Base-by-base conservation (phyloP, 2,888 invertebrate genomes). In the Seira musarum region DNA sequence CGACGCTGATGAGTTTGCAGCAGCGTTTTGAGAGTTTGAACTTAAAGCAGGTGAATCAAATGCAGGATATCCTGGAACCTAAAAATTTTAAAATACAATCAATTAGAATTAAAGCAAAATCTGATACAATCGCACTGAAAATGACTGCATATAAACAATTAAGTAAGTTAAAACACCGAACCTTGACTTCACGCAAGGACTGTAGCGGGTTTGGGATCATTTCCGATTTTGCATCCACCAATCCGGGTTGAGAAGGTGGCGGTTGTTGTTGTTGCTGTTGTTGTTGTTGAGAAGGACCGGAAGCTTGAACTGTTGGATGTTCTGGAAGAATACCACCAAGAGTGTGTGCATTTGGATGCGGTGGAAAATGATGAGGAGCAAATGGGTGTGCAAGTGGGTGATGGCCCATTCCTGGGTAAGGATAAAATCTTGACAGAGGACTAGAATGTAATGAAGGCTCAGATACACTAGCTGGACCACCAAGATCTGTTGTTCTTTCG, bases 121-220 rank as follows among this genome's bases (percentile, higher is more conserved):
- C n/a, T n/a, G n/a, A n/a, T n/a, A n/a, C n/a, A n/a, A n/a, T n/a
- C n/a, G n/a, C n/a, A n/a, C n/a, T n/a, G n/a, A n/a, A n/a, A n/a
- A n/a, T n/a, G n/a, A n/a, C n/a, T n/a, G n/a, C n/a, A n/a, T n/a
- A n/a, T n/a, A n/a, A n/a, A n/a, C n/a, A n/a, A n/a, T n/a, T n/a
- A n/a, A n/a, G n/a, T n/a, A n/a, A n/a, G n/a, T n/a, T n/a, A n/a
- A n/a, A n/a, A n/a, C n/a, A n/a, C n/a, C n/a, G n/a, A n/a, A n/a
- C 77, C 63, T 78, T 78, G 0, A 94, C 94, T 88, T 94, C 94
- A 88, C 94, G 93, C 8, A 94, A 89, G 85, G 94, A 94, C 87
- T 94, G 94, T 83, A 94, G 88, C 1, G 94, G 94, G 90, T 94
- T 94, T 25, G 91, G 89, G 78, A 84, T 80, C 21, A 85, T 49